phyloP scores from a whole-genome alignment of 2,797 vertebrate genomes.

The Microctenopoma stevenorrisi region DNA sequence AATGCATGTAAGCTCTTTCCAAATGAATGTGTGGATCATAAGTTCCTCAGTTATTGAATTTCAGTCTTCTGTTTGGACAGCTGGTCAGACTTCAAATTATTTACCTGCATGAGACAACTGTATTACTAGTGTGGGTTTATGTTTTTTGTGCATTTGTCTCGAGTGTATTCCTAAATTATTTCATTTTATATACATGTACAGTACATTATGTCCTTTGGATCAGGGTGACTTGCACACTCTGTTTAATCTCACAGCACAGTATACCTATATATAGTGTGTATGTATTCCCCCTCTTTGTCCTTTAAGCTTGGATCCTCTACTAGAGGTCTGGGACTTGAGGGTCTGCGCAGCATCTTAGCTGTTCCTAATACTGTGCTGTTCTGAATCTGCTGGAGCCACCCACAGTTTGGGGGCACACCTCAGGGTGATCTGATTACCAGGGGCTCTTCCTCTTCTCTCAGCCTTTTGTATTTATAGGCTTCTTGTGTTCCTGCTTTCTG shows the following conservation, averaged over 20 bases:
- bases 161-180: conserved; percentile 53
- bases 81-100: conserved; percentile 62
- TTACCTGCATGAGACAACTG: conserved; percentile 61
- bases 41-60: conserved; percentile 62
- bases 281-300: too few relatives aligned
- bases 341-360: too few relatives aligned
- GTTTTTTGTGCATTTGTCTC: conserved; percentile 52
- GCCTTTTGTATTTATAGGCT: too few relatives aligned
- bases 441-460: too few relatives aligned
- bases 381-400: too few relatives aligned
- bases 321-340: too few relatives aligned
- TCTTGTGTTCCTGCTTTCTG: too few relatives aligned
- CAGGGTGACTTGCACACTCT: conserved; percentile 1
- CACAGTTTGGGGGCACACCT: too few relatives aligned
- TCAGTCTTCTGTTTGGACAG: conserved; percentile 72
- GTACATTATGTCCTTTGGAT: conserved; percentile 45
- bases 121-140: conserved; percentile 61
- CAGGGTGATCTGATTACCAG: too few relatives aligned
- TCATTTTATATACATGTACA: conserved; percentile 50
- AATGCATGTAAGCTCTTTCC: conserved; percentile 43
- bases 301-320: too few relatives aligned
- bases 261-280: too few relatives aligned
- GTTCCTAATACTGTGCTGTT: too few relatives aligned
- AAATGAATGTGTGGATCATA: conserved; percentile 51
- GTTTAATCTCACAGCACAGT: conserved; percentile 1